Evolutionary conservation across 2,888 invertebrate species (phyloP), one percentile per base, ranked within the genome.

Genomic region (Mamestra brassicae): DNA sequence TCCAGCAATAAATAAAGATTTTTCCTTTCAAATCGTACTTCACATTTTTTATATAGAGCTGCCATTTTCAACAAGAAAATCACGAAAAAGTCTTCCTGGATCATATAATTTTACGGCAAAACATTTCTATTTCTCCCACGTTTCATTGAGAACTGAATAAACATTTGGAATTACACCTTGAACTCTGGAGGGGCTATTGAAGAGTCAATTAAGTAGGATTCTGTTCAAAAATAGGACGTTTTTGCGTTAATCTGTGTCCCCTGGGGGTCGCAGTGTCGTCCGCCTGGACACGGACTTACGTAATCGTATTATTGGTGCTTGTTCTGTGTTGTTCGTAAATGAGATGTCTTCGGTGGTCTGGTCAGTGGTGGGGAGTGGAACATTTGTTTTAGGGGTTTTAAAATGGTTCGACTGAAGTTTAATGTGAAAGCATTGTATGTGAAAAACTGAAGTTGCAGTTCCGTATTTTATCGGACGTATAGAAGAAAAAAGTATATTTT

Each of bases 131-230:
- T 84, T 78, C 81, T 81, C 47, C 74, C 87, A 77, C 80, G 85
- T 82, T 86, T 81, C 80, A 61, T 71, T 74, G 62, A 63, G 62
- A 84, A 74, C 85, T 71, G 69, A 78, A 84, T 85, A 84, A 86
- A 89, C 82, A 83, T 88, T 87, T 80, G 70, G 65, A 85, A 82
- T 84, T 76, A 78, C 60, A 52, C 67, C 50, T 62, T 75, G 74
- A 68, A 77, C 74, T 74, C 84, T 66, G 61, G 11, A 42, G 78
- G 72, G 73, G 77, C 81, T 87, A 87, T 87, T 88, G 86, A 86
- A 78, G 82, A 80, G 84, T 78, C 87, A 90, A 90, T 90, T 90
- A 89, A 85, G 84, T 76, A 82, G 72, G 77, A 71, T 79, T 70
- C 74, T 70, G 62, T 83, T 81, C 66, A 75, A 83, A 79, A 84